These are phyloP conservation scores for Galendromus occidentalis DNA, from an alignment of 1,140 invertebrate species.

Conservation along the genomic window DNA sequence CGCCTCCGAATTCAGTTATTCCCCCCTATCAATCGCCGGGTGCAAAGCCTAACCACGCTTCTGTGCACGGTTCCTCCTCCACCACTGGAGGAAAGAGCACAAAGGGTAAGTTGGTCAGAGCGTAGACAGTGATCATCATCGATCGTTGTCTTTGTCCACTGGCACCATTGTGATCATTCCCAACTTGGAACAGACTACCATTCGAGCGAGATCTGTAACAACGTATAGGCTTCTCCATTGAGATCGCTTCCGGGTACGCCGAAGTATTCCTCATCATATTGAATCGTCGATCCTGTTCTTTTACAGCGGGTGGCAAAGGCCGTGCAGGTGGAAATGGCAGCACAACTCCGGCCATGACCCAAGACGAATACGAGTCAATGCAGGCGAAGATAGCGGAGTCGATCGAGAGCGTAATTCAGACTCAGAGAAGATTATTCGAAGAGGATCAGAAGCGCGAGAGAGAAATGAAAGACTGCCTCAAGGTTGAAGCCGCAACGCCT, in stretches of 20 bases:
- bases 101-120: background rate
- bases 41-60: slow-evolving; percentile 6
- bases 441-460: slow-evolving; percentile 1
- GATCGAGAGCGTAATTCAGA: slow-evolving; percentile 5
- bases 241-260: too few relatives aligned
- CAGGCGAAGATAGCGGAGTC: background rate
- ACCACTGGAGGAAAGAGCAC: slow-evolving; percentile 3
- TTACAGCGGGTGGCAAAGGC: background rate
- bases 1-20: slow-evolving; percentile 19
- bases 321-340: slow-evolving; percentile 6
- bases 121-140: too few relatives aligned
- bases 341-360: background rate
- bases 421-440: background rate
- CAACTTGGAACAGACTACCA: too few relatives aligned
- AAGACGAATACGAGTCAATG: background rate
- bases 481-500: background rate
- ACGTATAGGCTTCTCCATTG: too few relatives aligned
- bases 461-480: background rate
- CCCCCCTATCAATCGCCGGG: background rate
- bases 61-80: slow-evolving; percentile 1
- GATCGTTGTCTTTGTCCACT: too few relatives aligned
- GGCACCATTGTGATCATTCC: too few relatives aligned
- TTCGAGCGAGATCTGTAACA: too few relatives aligned
- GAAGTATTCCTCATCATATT: too few relatives aligned
- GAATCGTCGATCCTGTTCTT: background rate